These are phyloP conservation scores for Poeciliopsis occidentalis DNA, from an alignment of 2,113 vertebrate species.

Conservation along the genomic window DNA sequence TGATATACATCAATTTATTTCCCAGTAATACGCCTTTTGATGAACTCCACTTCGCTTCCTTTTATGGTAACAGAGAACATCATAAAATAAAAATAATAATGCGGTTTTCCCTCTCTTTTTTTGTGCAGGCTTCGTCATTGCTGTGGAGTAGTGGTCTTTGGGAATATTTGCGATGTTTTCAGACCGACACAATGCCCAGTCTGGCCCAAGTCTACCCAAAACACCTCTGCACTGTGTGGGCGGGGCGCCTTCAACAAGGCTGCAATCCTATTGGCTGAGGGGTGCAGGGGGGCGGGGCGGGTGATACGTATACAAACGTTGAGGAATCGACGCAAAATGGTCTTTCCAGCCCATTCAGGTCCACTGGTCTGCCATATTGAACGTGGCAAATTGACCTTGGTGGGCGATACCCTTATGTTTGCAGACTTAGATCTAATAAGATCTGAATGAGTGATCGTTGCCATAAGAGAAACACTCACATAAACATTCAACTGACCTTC, in stretches of 20 bases:
- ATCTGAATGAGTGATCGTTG: too few species aligned
- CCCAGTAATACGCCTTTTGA: not conserved
- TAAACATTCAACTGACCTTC: too few species aligned
- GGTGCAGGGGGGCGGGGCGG: not conserved
- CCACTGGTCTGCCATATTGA: too few species aligned
- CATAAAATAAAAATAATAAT: slow-evolving; percentile 5
- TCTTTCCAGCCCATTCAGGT: too few species aligned
- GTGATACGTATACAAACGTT: not conserved
- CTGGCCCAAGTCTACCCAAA: slow-evolving; percentile 15
- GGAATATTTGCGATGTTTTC: slow-evolving; percentile 44
- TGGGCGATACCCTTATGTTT: too few species aligned
- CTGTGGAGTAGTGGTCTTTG: slow-evolving; percentile 39
- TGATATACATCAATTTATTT: too few species aligned
- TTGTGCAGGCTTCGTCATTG: slow-evolving; percentile 50
- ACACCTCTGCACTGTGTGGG: slow-evolving; percentile 47
- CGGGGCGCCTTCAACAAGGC: slow-evolving; percentile 24
- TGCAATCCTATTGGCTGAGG: slow-evolving; percentile 32
- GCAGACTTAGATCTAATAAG: too few species aligned
- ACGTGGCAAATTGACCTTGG: too few species aligned
- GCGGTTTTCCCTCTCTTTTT: slow-evolving; percentile 17
- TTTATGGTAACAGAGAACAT: slow-evolving; percentile 62
- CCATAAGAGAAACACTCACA: too few species aligned
- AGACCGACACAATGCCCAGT: slow-evolving; percentile 18
- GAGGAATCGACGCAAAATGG: too few species aligned
- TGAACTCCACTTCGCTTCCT: slow-evolving; percentile 36